Percentiles rank a stretch among this genome's conserved stretches.
Evolutionary conservation across 2,888 invertebrate genomes (phyloP).

Genomic region (Oxystoma pomonae): DNA sequence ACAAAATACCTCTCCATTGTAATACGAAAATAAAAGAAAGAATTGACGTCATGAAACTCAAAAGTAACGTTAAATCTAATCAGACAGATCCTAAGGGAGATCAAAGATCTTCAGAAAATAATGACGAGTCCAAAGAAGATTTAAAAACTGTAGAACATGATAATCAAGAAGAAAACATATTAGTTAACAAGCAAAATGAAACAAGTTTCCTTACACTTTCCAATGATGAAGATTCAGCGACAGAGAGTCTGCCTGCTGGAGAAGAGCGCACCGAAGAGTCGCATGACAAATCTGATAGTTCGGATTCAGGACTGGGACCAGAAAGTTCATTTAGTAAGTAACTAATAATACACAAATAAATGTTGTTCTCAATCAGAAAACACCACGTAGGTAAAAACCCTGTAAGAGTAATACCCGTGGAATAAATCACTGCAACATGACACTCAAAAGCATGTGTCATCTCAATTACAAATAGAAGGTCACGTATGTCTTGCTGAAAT

Average conservation of each 20-base stretch:
- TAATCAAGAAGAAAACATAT: neutral
- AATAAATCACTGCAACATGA: too few species aligned
- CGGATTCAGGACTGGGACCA: constrained; percentile 78
- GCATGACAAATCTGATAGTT: constrained; percentile 70
- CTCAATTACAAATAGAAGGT: too few species aligned
- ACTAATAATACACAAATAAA: constrained; percentile 31
- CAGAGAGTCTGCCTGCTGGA: constrained; percentile 55
- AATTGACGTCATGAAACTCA: neutral
- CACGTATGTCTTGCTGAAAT: too few species aligned
- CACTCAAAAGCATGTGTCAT: too few species aligned
- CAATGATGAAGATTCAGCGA: constrained; percentile 59
- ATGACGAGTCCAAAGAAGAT: neutral
- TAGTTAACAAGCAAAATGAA: neutral
- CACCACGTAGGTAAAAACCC: too few species aligned
- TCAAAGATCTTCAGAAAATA: constrained; percentile 36
- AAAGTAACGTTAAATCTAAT: constrained; percentile 33
- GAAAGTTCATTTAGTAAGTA: too few species aligned
- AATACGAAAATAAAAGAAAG: neutral
- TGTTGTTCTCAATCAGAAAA: too few species aligned
- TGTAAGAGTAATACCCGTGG: too few species aligned
- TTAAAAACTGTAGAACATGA: neutral
- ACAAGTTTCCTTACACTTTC: constrained; percentile 6
- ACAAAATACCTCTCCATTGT: too few species aligned
- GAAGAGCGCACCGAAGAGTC: constrained; percentile 58
- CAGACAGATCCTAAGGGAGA: constrained; percentile 19